Evolutionary conservation across 1,140 invertebrate genomes (phyloP).

Genomic region (Melipona quadrifasciata): DNA sequence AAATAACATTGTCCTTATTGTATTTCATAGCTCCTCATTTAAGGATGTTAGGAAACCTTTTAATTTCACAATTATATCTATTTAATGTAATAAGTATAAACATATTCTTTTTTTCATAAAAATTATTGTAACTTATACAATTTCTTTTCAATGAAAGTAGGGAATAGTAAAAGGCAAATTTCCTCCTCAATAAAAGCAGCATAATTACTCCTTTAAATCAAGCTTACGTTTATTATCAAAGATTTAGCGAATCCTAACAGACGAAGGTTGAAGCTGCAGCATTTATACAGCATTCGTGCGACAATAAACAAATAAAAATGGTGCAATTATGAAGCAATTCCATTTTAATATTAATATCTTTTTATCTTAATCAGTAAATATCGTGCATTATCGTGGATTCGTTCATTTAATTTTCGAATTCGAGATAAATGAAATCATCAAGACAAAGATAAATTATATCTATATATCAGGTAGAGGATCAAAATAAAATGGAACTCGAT

Average conservation of each 20-base stretch:
- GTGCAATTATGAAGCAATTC: not conserved
- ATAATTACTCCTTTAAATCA: not conserved
- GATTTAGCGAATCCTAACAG: not conserved
- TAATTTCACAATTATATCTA: not conserved
- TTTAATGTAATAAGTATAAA: not conserved
- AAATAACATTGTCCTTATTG: not conserved
- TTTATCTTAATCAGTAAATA: not conserved
- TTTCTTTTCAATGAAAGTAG: not conserved
- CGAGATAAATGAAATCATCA: not conserved
- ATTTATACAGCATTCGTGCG: not conserved
- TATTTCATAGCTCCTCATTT: not conserved
- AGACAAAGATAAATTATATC: not conserved
- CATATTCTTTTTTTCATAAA: not conserved
- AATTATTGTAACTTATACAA: not conserved
- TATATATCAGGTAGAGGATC: not conserved
- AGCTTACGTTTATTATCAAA: not conserved
- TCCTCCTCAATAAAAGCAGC: not conserved
- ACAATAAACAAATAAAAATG: not conserved
- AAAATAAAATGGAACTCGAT: not conserved
- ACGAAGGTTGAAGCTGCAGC: not conserved
- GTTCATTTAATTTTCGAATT: not conserved
- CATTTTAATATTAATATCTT: not conserved
- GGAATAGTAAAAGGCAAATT: not conserved
- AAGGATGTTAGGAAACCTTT: not conserved
- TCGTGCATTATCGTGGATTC: not conserved